Percentiles rank a stretch among this genome's conserved stretches.
phyloP scores from a whole-genome alignment of 2,797 vertebrate species.

The Bradypodion ventrale region DNA sequence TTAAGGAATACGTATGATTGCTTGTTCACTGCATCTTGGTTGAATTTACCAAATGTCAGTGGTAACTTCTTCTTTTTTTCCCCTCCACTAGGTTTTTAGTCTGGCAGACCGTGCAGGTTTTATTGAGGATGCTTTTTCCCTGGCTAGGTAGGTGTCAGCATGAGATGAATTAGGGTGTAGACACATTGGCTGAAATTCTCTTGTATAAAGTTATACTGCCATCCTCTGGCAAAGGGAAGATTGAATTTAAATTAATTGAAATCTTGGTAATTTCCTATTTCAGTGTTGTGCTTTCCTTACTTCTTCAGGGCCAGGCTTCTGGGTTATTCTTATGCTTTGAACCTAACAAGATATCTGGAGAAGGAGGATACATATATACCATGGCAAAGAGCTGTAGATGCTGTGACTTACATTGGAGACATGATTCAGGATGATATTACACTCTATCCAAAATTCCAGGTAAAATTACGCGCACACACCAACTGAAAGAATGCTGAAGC shows the following conservation, averaged over 20 bases:
- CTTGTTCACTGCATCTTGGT: background rate
- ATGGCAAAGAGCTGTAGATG: slow-evolving; percentile 83
- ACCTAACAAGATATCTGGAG: slow-evolving; percentile 85
- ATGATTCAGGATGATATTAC: slow-evolving; percentile 83
- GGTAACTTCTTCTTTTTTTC: slow-evolving; percentile 25
- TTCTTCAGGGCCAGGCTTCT: slow-evolving; percentile 82
- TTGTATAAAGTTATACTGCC: no score
- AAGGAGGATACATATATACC: slow-evolving; percentile 85
- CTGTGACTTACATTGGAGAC: slow-evolving; percentile 83
- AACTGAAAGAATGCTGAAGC: background rate
- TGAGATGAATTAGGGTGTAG: background rate
- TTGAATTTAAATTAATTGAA: no score
- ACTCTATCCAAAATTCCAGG: slow-evolving; percentile 86
- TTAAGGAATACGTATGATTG: background rate
- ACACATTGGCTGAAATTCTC: no score
- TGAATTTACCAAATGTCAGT: background rate
- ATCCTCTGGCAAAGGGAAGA: no score
- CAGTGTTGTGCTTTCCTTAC: no score
- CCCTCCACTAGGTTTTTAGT: slow-evolving; percentile 61
- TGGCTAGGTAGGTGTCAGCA: slow-evolving; percentile 83
- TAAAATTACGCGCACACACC: slow-evolving; percentile 59
- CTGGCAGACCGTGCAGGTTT: slow-evolving; percentile 85
- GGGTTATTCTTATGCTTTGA: slow-evolving; percentile 81
- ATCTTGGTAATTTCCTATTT: no score
- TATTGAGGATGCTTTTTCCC: slow-evolving; percentile 91